These are phyloP conservation scores for Agapostemon virescens DNA, from an alignment of 2,888 invertebrate species.

Conservation along the genomic window DNA sequence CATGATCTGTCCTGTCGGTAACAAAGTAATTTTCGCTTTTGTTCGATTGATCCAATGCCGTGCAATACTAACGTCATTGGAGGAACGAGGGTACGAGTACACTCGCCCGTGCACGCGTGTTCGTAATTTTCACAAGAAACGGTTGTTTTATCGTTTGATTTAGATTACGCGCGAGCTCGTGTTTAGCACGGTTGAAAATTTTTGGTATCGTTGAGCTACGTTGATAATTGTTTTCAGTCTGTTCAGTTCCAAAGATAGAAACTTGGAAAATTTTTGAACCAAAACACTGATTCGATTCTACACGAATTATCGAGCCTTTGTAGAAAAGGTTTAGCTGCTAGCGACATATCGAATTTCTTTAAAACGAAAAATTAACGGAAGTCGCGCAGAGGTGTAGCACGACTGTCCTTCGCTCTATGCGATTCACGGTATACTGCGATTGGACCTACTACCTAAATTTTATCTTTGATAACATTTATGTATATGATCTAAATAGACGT, in stretches of 20 bases:
- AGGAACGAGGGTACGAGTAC: not conserved
- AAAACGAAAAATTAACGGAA: slow-evolving; percentile 55
- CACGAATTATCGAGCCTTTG: not conserved
- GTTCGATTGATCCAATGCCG: not conserved
- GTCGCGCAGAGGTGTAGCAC: slow-evolving; percentile 56
- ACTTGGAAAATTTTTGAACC: not conserved
- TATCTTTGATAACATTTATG: no score
- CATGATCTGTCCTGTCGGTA: not conserved
- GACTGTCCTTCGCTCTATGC: slow-evolving; percentile 57
- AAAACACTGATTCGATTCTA: not conserved
- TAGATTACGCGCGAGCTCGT: not conserved
- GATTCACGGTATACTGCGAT: slow-evolving; percentile 54
- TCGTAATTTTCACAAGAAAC: not conserved
- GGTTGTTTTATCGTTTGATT: not conserved
- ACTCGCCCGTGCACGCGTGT: no score
- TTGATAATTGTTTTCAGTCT: not conserved
- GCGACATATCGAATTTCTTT: slow-evolving; percentile 51
- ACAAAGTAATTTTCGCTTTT: not conserved
- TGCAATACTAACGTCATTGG: not conserved
- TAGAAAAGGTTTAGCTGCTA: not conserved
- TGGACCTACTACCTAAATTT: no score
- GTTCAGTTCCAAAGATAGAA: not conserved
- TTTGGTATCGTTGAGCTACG: not conserved
- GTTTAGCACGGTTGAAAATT: not conserved
- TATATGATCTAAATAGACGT: no score